These are phyloP conservation scores for Callithrix jacchus DNA, from an alignment of 2,113 vertebrate genomes.

Conservation along the genomic window DNA sequence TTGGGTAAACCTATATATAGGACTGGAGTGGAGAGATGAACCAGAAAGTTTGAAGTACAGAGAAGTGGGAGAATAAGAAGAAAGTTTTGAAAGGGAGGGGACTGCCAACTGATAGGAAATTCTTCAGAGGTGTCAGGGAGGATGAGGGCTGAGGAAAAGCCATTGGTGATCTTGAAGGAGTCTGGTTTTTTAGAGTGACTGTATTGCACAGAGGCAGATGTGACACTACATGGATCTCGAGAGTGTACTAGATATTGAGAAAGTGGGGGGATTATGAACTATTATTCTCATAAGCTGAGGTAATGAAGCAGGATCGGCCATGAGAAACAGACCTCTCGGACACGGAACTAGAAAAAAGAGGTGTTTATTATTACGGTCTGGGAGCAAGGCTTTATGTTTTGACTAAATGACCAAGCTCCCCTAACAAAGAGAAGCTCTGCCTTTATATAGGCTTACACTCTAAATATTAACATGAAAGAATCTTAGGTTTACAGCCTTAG, in stretches of 20 bases:
- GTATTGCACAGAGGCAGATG: not conserved
- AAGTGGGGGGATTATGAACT: not conserved
- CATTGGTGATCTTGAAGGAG: not conserved
- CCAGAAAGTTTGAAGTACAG: not conserved
- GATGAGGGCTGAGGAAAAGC: not conserved
- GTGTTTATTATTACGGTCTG: too few species aligned
- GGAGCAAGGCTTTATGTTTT: too few species aligned
- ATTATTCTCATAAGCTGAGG: not conserved
- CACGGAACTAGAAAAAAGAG: too few species aligned
- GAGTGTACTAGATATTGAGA: not conserved
- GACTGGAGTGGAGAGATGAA: not conserved
- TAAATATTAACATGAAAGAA: too few species aligned
- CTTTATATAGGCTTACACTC: too few species aligned
- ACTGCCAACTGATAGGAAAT: not conserved
- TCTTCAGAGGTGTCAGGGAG: not conserved
- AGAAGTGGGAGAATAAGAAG: not conserved
- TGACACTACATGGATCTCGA: not conserved
- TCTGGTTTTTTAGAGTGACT: not conserved
- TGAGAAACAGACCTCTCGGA: too few species aligned
- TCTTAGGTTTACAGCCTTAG: too few species aligned
- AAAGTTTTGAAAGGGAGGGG: not conserved
- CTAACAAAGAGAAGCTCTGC: too few species aligned
- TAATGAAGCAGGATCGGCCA: too few species aligned
- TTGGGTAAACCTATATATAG: not conserved
- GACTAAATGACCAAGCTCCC: too few species aligned